Conservation (phyloP, 1,140 invertebrate species). For the Apis laboriosa region DNA sequence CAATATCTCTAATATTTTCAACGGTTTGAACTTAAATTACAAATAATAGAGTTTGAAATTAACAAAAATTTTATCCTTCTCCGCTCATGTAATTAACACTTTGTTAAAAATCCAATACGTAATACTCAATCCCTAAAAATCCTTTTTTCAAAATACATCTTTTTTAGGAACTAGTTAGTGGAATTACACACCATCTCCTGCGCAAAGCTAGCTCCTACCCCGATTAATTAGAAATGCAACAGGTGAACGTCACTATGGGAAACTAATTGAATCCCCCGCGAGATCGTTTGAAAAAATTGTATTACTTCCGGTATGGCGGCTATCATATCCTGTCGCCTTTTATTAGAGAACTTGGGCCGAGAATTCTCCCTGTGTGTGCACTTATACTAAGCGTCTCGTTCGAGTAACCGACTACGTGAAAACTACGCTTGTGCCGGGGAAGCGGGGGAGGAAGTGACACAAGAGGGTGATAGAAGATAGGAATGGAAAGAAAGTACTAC, state of each 20-base stretch:
- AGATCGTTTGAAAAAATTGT: constrained; percentile 45
- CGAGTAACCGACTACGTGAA: constrained; percentile 59
- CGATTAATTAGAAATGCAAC: constrained; percentile 44
- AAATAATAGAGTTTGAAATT: too few relatives aligned
- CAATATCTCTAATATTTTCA: too few relatives aligned
- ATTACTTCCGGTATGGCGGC: constrained; percentile 23
- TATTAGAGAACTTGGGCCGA: constrained; percentile 28
- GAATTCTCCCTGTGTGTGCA: constrained; percentile 46
- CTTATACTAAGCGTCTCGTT: constrained; percentile 61
- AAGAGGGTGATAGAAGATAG: not conserved
- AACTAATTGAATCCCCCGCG: constrained; percentile 26
- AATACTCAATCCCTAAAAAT: too few relatives aligned
- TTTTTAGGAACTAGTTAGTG: too few relatives aligned
- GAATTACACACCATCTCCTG: not conserved
- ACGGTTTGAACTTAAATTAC: too few relatives aligned
- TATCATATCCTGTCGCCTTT: constrained; percentile 18
- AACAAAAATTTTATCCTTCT: too few relatives aligned
- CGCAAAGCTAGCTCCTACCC: not conserved
- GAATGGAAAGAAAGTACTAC: constrained; percentile 56
- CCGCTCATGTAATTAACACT: too few relatives aligned
- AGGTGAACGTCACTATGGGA: constrained; percentile 24
- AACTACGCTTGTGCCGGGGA: constrained; percentile 49
- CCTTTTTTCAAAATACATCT: too few relatives aligned
- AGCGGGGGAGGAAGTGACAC: not conserved
- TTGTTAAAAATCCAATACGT: too few relatives aligned